phyloP scores from a whole-genome alignment of 2,113 vertebrate species.

The Alaudala cheleensis region DNA sequence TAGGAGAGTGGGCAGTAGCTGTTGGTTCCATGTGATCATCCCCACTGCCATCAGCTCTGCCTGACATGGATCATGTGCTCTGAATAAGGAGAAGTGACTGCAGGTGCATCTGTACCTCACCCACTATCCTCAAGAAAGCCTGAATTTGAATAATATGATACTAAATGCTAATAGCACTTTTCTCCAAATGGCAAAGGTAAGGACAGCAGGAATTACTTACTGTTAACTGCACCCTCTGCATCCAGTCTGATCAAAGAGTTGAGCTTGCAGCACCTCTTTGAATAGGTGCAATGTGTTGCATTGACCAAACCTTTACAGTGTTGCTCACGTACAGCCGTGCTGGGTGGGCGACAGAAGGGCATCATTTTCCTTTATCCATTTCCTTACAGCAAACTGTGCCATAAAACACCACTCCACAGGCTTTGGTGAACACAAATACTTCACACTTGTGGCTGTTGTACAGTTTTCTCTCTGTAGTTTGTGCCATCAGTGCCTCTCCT shows the following conservation, averaged over 20 bases:
- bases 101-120: neutral
- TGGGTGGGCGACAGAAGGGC: neutral
- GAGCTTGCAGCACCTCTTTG: neutral
- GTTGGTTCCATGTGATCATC: neutral
- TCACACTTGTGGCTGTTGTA: neutral
- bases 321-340: neutral
- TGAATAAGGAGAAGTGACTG: neutral
- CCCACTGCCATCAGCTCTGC: neutral
- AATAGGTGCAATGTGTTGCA: neutral
- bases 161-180: neutral
- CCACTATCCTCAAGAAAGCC: neutral
- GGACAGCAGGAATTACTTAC: neutral
- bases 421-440: neutral
- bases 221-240: neutral
- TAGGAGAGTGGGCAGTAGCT: neutral
- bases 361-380: fast-evolving
- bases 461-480: neutral
- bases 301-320: neutral
- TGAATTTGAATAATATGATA: neutral
- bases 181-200: neutral
- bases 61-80: neutral
- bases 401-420: neutral
- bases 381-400: neutral
- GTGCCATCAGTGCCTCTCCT: neutral
- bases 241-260: neutral